Evolutionary conservation across 2,113 vertebrate species (phyloP).

Genomic region (Thamnophis sirtalis): DNA sequence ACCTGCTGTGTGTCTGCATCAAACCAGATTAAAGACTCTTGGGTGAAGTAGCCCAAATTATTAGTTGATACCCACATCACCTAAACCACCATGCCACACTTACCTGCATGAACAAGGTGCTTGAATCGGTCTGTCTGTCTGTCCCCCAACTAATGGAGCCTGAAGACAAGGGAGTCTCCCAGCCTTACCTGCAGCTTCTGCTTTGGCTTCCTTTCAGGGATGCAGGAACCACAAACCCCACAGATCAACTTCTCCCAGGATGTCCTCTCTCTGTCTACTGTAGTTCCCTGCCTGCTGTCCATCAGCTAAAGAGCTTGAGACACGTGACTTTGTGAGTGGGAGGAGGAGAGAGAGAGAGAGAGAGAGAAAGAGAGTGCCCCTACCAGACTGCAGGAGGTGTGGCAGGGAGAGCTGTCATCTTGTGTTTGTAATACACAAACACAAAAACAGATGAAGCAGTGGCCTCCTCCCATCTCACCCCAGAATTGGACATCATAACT

Average conservation of each 20-base stretch:
- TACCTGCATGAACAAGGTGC: neutral
- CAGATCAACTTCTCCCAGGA: neutral
- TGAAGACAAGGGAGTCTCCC: neutral
- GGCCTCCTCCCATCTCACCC: neutral
- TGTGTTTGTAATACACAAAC: neutral
- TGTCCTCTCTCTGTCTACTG: neutral
- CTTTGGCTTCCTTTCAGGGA: neutral
- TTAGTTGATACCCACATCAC: neutral
- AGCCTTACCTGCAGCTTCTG: neutral
- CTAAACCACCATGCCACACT: neutral
- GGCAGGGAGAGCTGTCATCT: neutral
- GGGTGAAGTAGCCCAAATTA: neutral
- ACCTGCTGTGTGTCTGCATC: too few species aligned
- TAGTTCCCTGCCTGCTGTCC: neutral
- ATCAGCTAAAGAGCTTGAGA: neutral
- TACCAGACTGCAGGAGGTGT: neutral
- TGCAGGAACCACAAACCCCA: neutral
- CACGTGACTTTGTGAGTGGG: neutral
- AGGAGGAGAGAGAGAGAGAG: too few species aligned
- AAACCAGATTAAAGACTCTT: neutral
- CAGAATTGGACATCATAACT: neutral
- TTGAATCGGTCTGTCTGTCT: too few species aligned
- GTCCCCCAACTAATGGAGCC: neutral
- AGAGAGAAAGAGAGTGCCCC: neutral
- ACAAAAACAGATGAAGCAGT: neutral